A percentile compares a stretch with the other conserved stretches of the same genome.
Evolutionary conservation across 2,797 vertebrate genomes (phyloP).

Genomic region (Monodelphis domestica): DNA sequence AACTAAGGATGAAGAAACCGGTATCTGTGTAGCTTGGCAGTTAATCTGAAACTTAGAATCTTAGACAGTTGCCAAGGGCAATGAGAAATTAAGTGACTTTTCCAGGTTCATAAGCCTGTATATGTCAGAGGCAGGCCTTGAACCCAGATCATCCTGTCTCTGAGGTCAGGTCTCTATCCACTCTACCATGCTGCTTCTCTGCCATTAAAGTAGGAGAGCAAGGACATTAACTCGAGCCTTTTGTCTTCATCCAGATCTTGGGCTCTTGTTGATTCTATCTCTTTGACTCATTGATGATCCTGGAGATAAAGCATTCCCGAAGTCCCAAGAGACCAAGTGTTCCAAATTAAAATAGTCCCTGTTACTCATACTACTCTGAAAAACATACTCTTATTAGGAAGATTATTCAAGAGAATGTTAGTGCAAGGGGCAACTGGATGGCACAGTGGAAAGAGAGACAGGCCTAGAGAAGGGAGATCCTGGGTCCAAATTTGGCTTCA

Average conservation of each 20-base stretch:
- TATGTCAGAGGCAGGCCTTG: not conserved
- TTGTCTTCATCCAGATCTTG: not conserved
- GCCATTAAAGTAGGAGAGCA: not conserved
- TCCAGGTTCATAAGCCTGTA: not conserved
- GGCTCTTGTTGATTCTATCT: not conserved
- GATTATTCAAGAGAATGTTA: not conserved
- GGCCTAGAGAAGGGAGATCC: too few relatives aligned
- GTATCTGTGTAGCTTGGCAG: not conserved
- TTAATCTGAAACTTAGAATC: not conserved
- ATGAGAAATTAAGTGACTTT: not conserved
- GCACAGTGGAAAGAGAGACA: too few relatives aligned
- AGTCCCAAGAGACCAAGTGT: not conserved
- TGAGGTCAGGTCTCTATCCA: not conserved
- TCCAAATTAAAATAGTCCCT: not conserved
- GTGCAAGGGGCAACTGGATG: too few relatives aligned
- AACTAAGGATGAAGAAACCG: not conserved
- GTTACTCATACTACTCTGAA: not conserved
- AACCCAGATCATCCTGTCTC: not conserved
- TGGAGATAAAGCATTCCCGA: not conserved
- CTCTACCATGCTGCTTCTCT: not conserved
- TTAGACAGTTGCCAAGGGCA: not conserved
- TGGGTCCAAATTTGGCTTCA: too few relatives aligned
- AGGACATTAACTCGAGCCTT: not conserved
- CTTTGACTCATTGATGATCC: not conserved
- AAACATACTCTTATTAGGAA: not conserved